Base-by-base conservation (phyloP, 2,888 invertebrate genomes). In the Philhelius pedissequus region DNA sequence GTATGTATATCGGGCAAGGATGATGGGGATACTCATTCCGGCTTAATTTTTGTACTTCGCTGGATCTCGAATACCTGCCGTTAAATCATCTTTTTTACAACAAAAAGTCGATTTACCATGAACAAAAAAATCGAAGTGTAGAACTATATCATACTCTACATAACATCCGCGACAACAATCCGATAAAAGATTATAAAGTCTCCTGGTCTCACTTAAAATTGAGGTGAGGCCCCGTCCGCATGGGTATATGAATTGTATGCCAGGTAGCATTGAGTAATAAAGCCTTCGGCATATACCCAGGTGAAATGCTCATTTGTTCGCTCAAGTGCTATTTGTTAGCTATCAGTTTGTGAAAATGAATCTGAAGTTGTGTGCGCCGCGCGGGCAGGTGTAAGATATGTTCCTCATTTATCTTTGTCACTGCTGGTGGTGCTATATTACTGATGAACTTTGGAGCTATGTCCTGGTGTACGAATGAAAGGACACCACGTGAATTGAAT, bases 341-440 rank as follows among this genome's bases (percentile, higher is more conserved):
- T 69, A 81, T 75, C 75, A 74, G 79, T 9, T 54, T 20, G 22
- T 25, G 56, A 48, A 32, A 30, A 30, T 20, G 45, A n/a, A 60
- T 5, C 15, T 43, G 48, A 45, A 48, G 68, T 43, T n/a, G 50
- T 3, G 22, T 13, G 45, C 11, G 45, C 20, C 3, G 3, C 6
- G 48, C 13, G 22, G 48, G 22, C 6, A 20, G 45, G 20, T 6
- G 48, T 35, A 18, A 52, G 82, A 73, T 62, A 83, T 74, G 78
- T 66, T 52, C 13, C 78, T 74, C 83, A 83, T 83, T 78, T 78
- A 78, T 83, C 83, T 78, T 70, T 83, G 83, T 83, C 83, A 78
- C 58, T 43, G 70, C 43, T 35, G n/a, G 52, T 43, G 54, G 60
- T 40, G n/a, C 38, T 27, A 27, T 43, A 22, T 11, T 27, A 15